Evolutionary conservation across 1,140 invertebrate species (phyloP).

Genomic region (Samia ricini): DNA sequence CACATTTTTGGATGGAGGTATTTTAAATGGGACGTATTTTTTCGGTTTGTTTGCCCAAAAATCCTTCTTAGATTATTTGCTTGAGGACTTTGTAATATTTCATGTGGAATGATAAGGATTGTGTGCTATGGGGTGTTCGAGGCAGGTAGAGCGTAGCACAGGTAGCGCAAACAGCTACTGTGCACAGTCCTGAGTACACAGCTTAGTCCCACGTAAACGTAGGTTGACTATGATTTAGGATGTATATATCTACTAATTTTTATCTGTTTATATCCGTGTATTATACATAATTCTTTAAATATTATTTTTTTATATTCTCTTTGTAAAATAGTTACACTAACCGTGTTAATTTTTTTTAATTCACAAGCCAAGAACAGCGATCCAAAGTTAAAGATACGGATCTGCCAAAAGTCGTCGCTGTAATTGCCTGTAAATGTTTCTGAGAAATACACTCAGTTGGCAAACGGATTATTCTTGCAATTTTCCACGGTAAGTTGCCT

Average conservation of each 20-base stretch:
- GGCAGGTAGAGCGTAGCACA: slow-evolving; percentile 64
- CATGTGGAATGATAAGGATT: slow-evolving; percentile 65
- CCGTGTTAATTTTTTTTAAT: too few relatives aligned
- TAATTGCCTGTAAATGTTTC: too few relatives aligned
- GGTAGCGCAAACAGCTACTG: slow-evolving; percentile 69
- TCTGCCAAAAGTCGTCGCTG: too few relatives aligned
- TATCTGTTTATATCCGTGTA: too few relatives aligned
- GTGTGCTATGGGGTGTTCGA: slow-evolving; percentile 43
- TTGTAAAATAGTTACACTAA: too few relatives aligned
- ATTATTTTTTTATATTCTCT: too few relatives aligned
- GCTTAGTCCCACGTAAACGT: slow-evolving; percentile 36
- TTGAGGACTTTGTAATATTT: slow-evolving; percentile 58
- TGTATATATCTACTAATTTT: neutral
- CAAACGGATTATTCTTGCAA: too few relatives aligned
- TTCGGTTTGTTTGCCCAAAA: slow-evolving; percentile 50
- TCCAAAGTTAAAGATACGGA: too few relatives aligned
- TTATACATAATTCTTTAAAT: too few relatives aligned
- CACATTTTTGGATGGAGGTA: slow-evolving; percentile 5
- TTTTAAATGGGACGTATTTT: slow-evolving; percentile 11
- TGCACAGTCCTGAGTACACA: slow-evolving; percentile 62
- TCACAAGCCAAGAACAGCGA: too few relatives aligned
- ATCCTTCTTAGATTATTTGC: slow-evolving; percentile 47
- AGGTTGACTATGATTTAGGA: slow-evolving; percentile 24
- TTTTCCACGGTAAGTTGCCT: too few relatives aligned
- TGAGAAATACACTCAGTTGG: too few relatives aligned